These are phyloP conservation scores for Zootermopsis nevadensis DNA, from an alignment of 2,888 invertebrate species.

Conservation along the genomic window DNA sequence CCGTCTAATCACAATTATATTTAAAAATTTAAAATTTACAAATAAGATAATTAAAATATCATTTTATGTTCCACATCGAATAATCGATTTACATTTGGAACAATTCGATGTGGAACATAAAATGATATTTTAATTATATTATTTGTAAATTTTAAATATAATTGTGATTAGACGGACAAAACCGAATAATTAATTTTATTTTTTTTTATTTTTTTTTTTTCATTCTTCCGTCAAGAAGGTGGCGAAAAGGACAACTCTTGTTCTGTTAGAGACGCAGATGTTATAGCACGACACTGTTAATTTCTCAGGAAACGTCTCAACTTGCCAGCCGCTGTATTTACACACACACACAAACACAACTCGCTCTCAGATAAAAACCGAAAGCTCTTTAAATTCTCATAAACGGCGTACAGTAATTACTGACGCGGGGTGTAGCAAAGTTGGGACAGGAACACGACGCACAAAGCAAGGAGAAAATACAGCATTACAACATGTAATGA, in stretches of 20 bases:
- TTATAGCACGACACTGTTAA: not conserved
- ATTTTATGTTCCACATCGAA: too few relatives aligned
- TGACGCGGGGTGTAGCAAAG: not conserved
- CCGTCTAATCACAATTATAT: too few relatives aligned
- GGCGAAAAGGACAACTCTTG: not conserved
- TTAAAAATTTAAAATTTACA: too few relatives aligned
- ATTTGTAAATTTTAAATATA: too few relatives aligned
- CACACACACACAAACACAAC: conserved; percentile 26
- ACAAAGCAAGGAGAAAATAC: conserved; percentile 15
- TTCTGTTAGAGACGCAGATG: not conserved
- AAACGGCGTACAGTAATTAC: conserved; percentile 50
- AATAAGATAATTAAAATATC: too few relatives aligned
- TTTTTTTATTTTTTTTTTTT: too few relatives aligned
- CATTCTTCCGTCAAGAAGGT: too few relatives aligned
- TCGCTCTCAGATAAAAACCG: conserved; percentile 42
- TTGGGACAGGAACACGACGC: not conserved
- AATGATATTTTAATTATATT: too few relatives aligned
- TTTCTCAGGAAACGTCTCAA: conserved; percentile 29
- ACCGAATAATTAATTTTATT: too few relatives aligned
- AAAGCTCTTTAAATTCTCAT: conserved; percentile 50
- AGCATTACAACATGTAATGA: not conserved
- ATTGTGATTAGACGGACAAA: too few relatives aligned
- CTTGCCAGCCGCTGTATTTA: conserved; percentile 33
- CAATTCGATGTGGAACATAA: too few relatives aligned
- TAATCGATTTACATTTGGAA: too few relatives aligned